A percentile compares a stretch with the other conserved stretches of the same genome.
phyloP scores from a whole-genome alignment of 2,888 invertebrate genomes.

The Drosophila robusta region DNA sequence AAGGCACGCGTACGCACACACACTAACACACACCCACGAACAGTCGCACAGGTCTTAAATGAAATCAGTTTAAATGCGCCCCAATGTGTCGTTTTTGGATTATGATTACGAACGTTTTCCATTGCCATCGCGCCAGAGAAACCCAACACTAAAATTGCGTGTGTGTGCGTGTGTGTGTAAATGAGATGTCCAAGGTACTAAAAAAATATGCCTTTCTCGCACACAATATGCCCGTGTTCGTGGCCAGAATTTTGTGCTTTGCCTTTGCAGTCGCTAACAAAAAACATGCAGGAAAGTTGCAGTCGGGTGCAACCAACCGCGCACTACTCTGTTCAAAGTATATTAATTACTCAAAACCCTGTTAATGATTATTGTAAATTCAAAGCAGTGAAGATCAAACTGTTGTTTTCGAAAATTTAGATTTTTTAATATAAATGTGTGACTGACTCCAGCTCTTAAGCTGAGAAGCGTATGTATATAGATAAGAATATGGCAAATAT shows the following conservation, averaged over 20 bases:
- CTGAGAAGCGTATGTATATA: too few species aligned
- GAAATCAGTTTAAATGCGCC: constrained; percentile 79
- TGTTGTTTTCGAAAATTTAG: too few species aligned
- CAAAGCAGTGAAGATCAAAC: not conserved
- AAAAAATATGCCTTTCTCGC: constrained; percentile 47
- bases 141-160: constrained; percentile 6
- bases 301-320: too few species aligned
- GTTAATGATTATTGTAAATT: not conserved
- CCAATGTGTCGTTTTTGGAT: constrained; percentile 76
- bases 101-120: constrained; percentile 67
- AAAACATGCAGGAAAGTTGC: too few species aligned
- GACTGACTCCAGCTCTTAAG: too few species aligned
- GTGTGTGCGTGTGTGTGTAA: constrained; percentile 22
- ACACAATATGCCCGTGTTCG: constrained; percentile 49
- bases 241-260: constrained; percentile 16
- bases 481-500: too few species aligned
- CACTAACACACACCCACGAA: constrained; percentile 11
- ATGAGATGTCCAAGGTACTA: constrained; percentile 35
- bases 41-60: constrained; percentile 41
- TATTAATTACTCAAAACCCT: not conserved
- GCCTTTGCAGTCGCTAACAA: not conserved
- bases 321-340: too few species aligned
- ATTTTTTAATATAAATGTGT: too few species aligned
- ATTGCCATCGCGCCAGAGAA: constrained; percentile 16
- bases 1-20: constrained; percentile 31